Percentiles rank a stretch among this genome's conserved stretches.
These are phyloP conservation scores for Tuberolachnus salignus DNA, from an alignment of 2,888 invertebrate species.

Conservation along the genomic window DNA sequence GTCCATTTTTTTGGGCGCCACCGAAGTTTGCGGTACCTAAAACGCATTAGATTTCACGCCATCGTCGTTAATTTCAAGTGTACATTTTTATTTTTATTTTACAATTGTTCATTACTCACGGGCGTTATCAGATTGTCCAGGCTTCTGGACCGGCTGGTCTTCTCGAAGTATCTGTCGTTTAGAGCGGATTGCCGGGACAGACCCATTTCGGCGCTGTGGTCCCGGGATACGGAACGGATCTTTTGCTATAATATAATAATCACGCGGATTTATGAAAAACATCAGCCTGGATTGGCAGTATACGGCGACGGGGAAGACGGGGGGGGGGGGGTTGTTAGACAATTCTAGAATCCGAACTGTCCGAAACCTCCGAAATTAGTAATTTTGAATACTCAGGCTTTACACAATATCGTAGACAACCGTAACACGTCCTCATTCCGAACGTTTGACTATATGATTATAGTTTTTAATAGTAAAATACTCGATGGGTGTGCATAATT, in stretches of 20 bases:
- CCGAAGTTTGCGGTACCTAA: slow-evolving; percentile 26
- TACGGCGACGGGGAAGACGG: neutral
- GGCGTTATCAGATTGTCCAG: slow-evolving; percentile 77
- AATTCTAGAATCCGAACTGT: too few species aligned
- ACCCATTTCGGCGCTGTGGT: slow-evolving; percentile 63
- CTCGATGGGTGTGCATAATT: too few species aligned
- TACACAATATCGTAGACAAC: too few species aligned
- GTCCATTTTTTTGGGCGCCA: slow-evolving; percentile 68
- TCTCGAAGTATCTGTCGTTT: slow-evolving; percentile 89
- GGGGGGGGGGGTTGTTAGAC: too few species aligned
- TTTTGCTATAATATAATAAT: slow-evolving; percentile 58
- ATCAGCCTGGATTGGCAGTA: neutral
- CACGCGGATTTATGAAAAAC: neutral
- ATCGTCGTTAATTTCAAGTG: too few species aligned
- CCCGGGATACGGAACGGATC: slow-evolving; percentile 62
- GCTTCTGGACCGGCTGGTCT: slow-evolving; percentile 71
- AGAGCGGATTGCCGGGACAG: slow-evolving; percentile 81
- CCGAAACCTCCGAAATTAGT: too few species aligned
- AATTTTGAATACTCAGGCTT: too few species aligned
- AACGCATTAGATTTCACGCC: neutral
- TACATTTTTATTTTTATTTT: too few species aligned
- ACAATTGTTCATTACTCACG: slow-evolving; percentile 62
- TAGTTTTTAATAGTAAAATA: too few species aligned
- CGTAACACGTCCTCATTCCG: too few species aligned
- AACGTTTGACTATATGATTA: too few species aligned